Conservation (phyloP, 2,797 vertebrate species). For the Centroberyx gerrardi region DNA sequence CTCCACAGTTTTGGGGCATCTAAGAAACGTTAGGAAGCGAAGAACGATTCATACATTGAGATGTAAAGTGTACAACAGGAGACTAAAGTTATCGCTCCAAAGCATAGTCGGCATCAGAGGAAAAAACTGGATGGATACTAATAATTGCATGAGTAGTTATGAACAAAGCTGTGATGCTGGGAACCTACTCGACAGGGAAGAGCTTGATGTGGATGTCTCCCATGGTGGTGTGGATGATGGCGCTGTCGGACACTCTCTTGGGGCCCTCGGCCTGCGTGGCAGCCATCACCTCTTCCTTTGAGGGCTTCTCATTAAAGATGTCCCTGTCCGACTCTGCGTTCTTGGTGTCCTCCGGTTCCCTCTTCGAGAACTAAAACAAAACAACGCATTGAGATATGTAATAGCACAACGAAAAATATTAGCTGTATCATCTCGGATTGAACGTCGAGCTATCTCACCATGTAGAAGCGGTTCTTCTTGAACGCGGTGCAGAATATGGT, state of each 20-base stretch:
- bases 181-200: constrained; percentile 97
- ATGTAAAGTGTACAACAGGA: not conserved
- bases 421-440: not conserved
- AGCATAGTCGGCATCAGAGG: not conserved
- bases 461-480: constrained; percentile 99
- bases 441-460: constrained; percentile 83
- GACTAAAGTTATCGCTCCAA: not conserved
- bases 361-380: constrained; percentile 91
- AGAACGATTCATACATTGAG: not conserved
- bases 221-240: constrained; percentile 99
- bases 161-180: not conserved
- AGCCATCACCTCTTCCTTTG: constrained; percentile 99
- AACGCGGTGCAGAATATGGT: constrained; percentile 96
- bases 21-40: constrained; percentile 54
- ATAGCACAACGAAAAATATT: no score
- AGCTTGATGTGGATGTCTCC: constrained; percentile 98
- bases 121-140: not conserved
- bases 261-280: constrained; percentile 99
- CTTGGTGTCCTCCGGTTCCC: constrained; percentile 98
- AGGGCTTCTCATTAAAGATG: constrained; percentile 98
- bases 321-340: constrained; percentile 98
- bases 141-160: not conserved
- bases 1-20: constrained; percentile 99
- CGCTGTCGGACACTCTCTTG: constrained; percentile 97
- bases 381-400: not conserved